These are phyloP conservation scores for Paragorgia papillata DNA, from an alignment of 92 coral and sea anemone species.

Conservation along the genomic window DNA sequence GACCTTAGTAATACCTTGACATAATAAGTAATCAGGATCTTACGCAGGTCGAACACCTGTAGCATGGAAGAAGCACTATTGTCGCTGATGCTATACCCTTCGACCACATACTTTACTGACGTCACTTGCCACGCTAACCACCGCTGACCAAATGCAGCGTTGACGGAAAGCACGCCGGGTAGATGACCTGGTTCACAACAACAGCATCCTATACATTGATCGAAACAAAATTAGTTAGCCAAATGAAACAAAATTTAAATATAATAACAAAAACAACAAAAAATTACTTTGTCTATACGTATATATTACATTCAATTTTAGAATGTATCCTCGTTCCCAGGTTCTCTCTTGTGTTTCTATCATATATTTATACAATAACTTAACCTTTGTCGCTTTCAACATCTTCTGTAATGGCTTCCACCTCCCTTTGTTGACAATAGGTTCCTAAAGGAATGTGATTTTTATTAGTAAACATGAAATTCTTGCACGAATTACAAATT, in stretches of 20 bases:
- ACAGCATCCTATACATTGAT: conserved; percentile 74
- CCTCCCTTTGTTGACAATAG: conserved; percentile 98
- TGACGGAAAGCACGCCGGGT: conserved; percentile 93
- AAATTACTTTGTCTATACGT: too few relatives aligned
- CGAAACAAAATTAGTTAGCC: neutral
- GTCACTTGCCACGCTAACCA: conserved; percentile 99
- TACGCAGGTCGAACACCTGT: conserved; percentile 95
- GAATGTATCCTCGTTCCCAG: too few relatives aligned
- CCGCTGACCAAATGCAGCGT: conserved; percentile 99
- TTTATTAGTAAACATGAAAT: too few relatives aligned
- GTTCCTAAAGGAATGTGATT: conserved; percentile 81
- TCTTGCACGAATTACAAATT: too few relatives aligned
- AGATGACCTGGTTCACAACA: conserved; percentile 98
- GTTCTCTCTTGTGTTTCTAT: too few relatives aligned
- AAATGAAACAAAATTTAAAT: neutral
- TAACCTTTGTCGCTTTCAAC: conserved; percentile 97
- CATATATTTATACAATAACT: neutral
- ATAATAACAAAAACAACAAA: neutral
- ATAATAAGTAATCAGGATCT: conserved; percentile 89
- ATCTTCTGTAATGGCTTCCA: conserved; percentile 97
- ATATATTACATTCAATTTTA: too few relatives aligned
- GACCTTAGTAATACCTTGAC: conserved; percentile 73
- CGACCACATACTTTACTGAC: conserved; percentile 92
- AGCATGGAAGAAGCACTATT: conserved; percentile 98
- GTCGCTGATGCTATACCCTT: conserved; percentile 98